Conservation (phyloP, 2,113 vertebrate genomes). For the Periophthalmodon schlosseri region DNA sequence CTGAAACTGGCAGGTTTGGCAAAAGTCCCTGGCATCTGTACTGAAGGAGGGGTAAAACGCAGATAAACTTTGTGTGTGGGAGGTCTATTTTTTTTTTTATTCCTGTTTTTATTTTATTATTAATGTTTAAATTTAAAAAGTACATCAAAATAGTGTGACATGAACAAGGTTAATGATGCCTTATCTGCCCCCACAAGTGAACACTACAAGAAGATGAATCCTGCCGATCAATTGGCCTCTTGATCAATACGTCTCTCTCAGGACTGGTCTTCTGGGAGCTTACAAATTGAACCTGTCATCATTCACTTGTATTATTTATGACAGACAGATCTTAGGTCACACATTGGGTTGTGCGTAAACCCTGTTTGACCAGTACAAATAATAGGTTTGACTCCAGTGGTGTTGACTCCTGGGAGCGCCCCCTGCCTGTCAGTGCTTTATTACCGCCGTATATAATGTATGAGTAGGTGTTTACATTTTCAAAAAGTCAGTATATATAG, state of each 20-base stretch:
- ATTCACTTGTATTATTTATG: slow-evolving; percentile 4
- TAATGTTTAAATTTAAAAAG: not conserved
- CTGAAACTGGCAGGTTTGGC: too few relatives aligned
- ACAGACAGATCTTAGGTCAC: not conserved
- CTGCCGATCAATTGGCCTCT: slow-evolving; percentile 1
- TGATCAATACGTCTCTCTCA: not conserved
- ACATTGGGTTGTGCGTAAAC: not conserved
- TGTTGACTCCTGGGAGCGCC: not conserved
- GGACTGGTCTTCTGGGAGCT: not conserved
- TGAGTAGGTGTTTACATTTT: slow-evolving; percentile 20
- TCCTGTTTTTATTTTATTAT: too few relatives aligned
- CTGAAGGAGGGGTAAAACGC: too few relatives aligned
- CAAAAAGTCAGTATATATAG: slow-evolving; percentile 23
- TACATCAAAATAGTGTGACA: not conserved
- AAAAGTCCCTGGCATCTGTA: too few relatives aligned
- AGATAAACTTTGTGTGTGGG: too few relatives aligned
- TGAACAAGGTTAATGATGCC: not conserved
- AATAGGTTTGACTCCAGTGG: not conserved
- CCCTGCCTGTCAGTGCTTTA: slow-evolving; percentile 4
- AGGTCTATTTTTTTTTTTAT: too few relatives aligned
- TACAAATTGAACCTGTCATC: slow-evolving; percentile 2
- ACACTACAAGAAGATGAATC: not conserved
- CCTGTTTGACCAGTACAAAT: not conserved
- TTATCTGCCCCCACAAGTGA: not conserved
- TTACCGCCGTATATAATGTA: slow-evolving; percentile 26